Conservation (phyloP, 1,140 invertebrate species). For the Lucilia sericata region DNA sequence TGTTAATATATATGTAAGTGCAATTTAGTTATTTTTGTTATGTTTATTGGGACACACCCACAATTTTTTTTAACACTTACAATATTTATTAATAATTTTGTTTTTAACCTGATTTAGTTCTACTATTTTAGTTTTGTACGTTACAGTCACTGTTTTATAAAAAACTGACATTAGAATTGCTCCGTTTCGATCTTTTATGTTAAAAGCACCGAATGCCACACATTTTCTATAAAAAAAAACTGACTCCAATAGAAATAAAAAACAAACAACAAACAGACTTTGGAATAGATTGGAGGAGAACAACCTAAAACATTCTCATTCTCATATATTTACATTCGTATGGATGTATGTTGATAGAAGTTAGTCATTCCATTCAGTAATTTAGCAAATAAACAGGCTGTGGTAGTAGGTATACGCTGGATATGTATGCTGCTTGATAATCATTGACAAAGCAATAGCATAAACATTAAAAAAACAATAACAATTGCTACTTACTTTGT, state of each 20-base stretch:
- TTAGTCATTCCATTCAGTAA: neutral
- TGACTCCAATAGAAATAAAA: neutral
- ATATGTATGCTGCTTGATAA: too few relatives aligned
- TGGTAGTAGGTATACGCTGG: neutral
- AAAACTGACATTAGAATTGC: conserved; percentile 64
- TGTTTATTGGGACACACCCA: neutral
- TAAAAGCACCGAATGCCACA: conserved; percentile 64
- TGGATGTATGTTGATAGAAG: too few relatives aligned
- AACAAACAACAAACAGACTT: neutral
- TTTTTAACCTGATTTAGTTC: conserved; percentile 2
- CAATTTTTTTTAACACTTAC: conserved; percentile 1
- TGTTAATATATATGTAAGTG: too few relatives aligned
- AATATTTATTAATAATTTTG: conserved; percentile 5
- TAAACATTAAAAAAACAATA: neutral
- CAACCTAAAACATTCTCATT: neutral
- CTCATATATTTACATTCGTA: neutral
- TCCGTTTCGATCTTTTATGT: conserved; percentile 61
- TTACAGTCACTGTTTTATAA: conserved; percentile 53
- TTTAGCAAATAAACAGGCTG: neutral
- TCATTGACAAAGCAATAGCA: neutral
- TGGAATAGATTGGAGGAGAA: neutral
- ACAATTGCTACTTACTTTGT: conserved; percentile 5
- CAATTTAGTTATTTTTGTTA: neutral
- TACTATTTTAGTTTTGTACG: conserved; percentile 48
- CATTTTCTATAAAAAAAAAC: neutral